These are phyloP conservation scores for Agrypnia vestita DNA, from an alignment of 1,140 invertebrate genomes.

Conservation along the genomic window DNA sequence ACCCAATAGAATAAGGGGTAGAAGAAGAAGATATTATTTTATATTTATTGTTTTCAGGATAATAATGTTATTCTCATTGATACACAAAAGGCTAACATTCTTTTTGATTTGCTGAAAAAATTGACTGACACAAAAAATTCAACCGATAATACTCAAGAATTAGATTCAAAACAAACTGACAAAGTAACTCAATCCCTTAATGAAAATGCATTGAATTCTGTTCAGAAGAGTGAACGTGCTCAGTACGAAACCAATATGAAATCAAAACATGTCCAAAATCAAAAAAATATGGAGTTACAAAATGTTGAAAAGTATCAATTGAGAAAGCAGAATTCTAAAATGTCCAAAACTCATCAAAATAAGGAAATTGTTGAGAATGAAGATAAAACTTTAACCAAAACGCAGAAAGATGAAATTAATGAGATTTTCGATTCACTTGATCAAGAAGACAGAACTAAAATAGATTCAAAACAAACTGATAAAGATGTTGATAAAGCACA, in stretches of 20 bases:
- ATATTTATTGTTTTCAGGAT: constrained; percentile 25
- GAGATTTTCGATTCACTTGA: constrained; percentile 4
- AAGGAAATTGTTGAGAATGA: not conserved
- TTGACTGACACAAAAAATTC: not conserved
- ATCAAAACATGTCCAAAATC: not conserved
- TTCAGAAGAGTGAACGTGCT: not conserved
- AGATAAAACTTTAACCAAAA: not conserved
- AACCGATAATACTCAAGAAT: not conserved
- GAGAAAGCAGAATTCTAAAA: not conserved
- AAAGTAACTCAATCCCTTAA: not conserved
- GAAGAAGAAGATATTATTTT: not conserved
- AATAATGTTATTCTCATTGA: constrained; percentile 38
- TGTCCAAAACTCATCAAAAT: not conserved
- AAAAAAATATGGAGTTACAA: not conserved
- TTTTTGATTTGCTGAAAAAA: constrained; percentile 30
- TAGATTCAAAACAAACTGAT: not conserved
- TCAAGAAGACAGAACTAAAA: not conserved
- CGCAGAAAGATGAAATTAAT: constrained; percentile 16
- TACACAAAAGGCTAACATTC: constrained; percentile 34
- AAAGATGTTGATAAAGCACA: no score
- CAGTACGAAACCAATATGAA: no score
- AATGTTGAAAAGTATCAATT: constrained; percentile 1
- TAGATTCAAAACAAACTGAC: not conserved
- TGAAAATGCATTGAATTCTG: not conserved
- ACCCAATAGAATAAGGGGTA: no score